A percentile compares a stretch with the other conserved stretches of the same genome.
phyloP scores from a whole-genome alignment of 30 jellyfish, hydroid and myxozoan genomes.

The Clytia hemisphaerica region DNA sequence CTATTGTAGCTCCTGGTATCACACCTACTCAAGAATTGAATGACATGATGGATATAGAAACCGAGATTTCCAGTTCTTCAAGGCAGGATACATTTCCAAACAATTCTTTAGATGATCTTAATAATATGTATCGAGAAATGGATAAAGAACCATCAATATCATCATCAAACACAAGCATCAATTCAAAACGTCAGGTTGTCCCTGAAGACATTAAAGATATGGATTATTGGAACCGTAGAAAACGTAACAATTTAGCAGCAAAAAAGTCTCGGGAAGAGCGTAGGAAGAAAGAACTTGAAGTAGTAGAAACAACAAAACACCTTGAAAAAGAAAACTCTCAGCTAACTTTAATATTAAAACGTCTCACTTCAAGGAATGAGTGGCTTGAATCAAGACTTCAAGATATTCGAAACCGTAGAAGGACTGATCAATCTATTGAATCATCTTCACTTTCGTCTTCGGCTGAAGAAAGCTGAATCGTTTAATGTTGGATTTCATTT shows the following conservation, averaged over 20 bases:
- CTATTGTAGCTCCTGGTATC: neutral
- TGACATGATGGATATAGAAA: too few species aligned
- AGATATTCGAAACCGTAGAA: neutral
- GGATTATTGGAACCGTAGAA: constrained; percentile 67
- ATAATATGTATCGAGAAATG: too few species aligned
- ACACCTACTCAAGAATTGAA: neutral
- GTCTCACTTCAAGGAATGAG: constrained; percentile 37
- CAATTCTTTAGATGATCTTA: too few species aligned
- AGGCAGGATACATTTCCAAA: too few species aligned
- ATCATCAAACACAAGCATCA: too few species aligned
- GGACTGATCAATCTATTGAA: neutral
- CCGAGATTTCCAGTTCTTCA: too few species aligned
- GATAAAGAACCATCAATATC: too few species aligned
- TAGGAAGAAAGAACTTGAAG: constrained; percentile 61
- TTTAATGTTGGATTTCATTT: too few species aligned
- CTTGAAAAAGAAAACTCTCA: constrained; percentile 45
- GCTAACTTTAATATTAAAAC: constrained; percentile 29
- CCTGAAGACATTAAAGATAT: constrained; percentile 52
- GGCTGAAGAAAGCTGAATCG: neutral
- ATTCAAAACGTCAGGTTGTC: too few species aligned
- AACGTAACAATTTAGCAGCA: constrained; percentile 67
- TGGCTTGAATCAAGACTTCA: constrained; percentile 16
- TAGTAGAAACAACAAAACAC: constrained; percentile 22
- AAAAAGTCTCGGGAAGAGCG: constrained; percentile 77
- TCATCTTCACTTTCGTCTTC: too few species aligned